phyloP scores from a whole-genome alignment of 2,888 invertebrate genomes.

The Melanostoma scalare region DNA sequence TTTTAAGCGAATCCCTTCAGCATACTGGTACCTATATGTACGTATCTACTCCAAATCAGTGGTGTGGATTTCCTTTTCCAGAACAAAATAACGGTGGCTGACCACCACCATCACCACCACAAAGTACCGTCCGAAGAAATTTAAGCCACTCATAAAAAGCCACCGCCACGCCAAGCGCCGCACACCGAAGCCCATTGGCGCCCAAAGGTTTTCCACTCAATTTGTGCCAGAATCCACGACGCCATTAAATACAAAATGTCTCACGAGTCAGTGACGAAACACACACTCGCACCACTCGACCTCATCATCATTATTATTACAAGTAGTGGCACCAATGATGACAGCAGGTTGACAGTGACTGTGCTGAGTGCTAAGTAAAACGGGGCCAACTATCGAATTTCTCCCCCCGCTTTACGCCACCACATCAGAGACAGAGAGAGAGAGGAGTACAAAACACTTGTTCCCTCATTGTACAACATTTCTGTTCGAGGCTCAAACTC shows the following conservation, averaged over 20 bases:
- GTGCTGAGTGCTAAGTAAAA: constrained; percentile 44
- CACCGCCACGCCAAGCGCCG: not conserved
- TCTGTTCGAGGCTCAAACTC: constrained; percentile 18
- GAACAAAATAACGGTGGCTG: constrained; percentile 55
- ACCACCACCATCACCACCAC: constrained; percentile 49
- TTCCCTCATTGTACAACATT: constrained; percentile 22
- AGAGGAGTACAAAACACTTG: constrained; percentile 48
- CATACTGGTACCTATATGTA: constrained; percentile 5
- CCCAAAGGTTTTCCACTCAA: constrained; percentile 73
- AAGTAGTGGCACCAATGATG: constrained; percentile 56
- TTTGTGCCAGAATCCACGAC: constrained; percentile 55
- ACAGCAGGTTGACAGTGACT: constrained; percentile 57
- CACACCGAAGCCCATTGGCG: constrained; percentile 44
- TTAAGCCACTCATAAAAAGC: constrained; percentile 43
- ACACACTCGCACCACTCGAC: constrained; percentile 17
- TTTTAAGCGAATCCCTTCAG: constrained; percentile 39
- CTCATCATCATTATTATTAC: constrained; percentile 28
- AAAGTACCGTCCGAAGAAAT: constrained; percentile 41
- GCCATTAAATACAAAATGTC: constrained; percentile 37
- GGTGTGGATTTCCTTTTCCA: constrained; percentile 63
- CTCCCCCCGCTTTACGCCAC: constrained; percentile 13
- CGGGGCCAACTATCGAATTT: constrained; percentile 68
- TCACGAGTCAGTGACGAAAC: constrained; percentile 51
- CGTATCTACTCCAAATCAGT: not conserved
- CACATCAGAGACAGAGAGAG: constrained; percentile 42